Evolutionary conservation across 1,140 invertebrate genomes (phyloP), one percentile per base, ranked within the genome.

Genomic region (Chironomus striatipennis): DNA sequence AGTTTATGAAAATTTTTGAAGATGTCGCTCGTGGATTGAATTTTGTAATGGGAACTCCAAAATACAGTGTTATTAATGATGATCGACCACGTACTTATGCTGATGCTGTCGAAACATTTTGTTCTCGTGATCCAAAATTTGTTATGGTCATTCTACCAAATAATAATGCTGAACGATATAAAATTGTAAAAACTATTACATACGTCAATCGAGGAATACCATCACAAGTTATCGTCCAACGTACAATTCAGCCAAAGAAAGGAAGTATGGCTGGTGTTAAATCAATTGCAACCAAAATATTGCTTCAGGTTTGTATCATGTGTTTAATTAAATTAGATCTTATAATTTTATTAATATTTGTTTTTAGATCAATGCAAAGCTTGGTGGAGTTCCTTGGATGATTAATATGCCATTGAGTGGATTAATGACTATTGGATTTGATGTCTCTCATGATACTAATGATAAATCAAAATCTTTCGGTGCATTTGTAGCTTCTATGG

Each of bases 221-320:
- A 0, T 87, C 87, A 0, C 94, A 97, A 84, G 90, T 95, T 10
- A 85, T 95, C 0, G 80, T 90, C 0, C 78, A 79, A 0, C 87
- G 85, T 20, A 88, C 83, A 74, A 85, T 93, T 65, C 80, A 87
- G 0, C 81, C 81, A 7, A 87, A 88, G 21, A 86, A 85, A 47
- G 78, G 77, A 2, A 9, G 74, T 24, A 42, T 73, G 0, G 34
- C 76, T 75, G 81, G 80, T 12, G 79, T 86, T 0, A 87, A 90
- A 86, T 90, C 90, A 0, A 90, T 97, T 67, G 92, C 91, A 0
- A 95, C 93, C 0, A 97, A 97, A 88, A 89, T 96, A 7, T 88
- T 87, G 0, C 90, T 93, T 43, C 91, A 93, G 79, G 24, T 34
- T 34, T 2, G 24, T 34, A 34, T 34, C 5, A 34, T 34, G n/a